These are phyloP conservation scores for Chorisops tibialis DNA, from an alignment of 2,888 invertebrate genomes.

Conservation along the genomic window DNA sequence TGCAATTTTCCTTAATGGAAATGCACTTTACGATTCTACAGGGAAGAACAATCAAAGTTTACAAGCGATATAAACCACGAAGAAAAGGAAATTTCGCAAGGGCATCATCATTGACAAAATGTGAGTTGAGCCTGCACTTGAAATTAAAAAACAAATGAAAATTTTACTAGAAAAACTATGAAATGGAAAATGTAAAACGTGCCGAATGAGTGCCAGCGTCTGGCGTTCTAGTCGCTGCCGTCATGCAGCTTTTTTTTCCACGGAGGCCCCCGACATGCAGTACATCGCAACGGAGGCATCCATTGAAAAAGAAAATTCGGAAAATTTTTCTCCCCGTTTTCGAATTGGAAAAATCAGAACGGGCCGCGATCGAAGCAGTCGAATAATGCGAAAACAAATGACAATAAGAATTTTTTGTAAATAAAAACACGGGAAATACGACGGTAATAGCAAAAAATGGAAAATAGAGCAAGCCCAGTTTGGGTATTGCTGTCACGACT, in stretches of 20 bases:
- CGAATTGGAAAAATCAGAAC: neutral
- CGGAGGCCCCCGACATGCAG: neutral
- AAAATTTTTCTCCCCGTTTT: neutral
- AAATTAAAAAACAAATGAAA: too few species aligned
- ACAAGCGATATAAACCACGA: too few species aligned
- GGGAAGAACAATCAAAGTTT: too few species aligned
- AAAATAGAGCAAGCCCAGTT: slow-evolving; percentile 78
- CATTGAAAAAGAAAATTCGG: slow-evolving; percentile 1
- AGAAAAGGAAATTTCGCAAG: too few species aligned
- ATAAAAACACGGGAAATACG: slow-evolving; percentile 21
- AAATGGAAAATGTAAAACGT: too few species aligned
- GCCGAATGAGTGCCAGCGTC: neutral
- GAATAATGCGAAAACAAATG: slow-evolving; percentile 1
- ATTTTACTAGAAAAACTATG: too few species aligned
- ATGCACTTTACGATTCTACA: too few species aligned
- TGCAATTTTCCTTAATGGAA: too few species aligned
- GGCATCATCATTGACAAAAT: too few species aligned
- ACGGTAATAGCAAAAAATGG: slow-evolving; percentile 15
- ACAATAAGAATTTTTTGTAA: slow-evolving; percentile 14
- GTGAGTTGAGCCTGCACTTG: too few species aligned
- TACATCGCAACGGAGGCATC: slow-evolving; percentile 2
- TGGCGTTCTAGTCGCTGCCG: slow-evolving; percentile 6
- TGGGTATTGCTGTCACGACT: slow-evolving; percentile 81
- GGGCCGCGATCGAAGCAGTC: neutral
- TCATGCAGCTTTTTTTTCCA: neutral